Evolutionary conservation across 1,140 invertebrate genomes (phyloP), one percentile per base, ranked within the genome.

Genomic region (Saccostrea glomerata): DNA sequence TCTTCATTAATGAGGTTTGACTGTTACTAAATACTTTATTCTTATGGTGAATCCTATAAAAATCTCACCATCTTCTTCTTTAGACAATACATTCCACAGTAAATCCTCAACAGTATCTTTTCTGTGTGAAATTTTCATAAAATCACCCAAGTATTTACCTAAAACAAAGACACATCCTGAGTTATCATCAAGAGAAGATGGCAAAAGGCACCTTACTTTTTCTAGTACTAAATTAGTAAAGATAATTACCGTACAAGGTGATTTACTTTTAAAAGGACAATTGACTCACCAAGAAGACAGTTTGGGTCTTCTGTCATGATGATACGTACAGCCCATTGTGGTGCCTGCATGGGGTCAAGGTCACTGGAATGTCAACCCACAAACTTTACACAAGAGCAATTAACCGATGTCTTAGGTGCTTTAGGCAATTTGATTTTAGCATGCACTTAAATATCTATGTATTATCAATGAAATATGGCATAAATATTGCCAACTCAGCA

Each of bases 301-400:
- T 93, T 92, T 36, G 94, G 93, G 86, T 95, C 92, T 40, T 96
- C 95, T 23, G 93, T 92, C 90, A 95, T 94, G 25, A 93, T 91
- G 56, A 95, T 91, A 56, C 95, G 91, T 84, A 96, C 94, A 66
- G 94, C 94, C 96, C 98, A 99, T 89, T 97, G 96, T 0, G 97
- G 97, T 40, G 98, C 98, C 92, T 97, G 96, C 40, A 97, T 95
- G 13, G 98, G 98, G 93, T 98, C 97, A 91, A 99, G 97, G 95
- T 99, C 98, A 63, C 97, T 97, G 94, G 47, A 92, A 90, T 70
- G 87, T 66, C 70, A 63, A 89, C 17, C 36, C 17, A 56, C n/a
- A 47, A 47, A 9, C 47, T 47, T 47, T 47, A 87, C 30, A 66
- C 3, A n/a, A 63, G n/a, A 63, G 17, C n/a, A 47, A 47, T 47